Evolutionary conservation across 2,888 invertebrate species (phyloP).

Genomic region (Biston stratarius): DNA sequence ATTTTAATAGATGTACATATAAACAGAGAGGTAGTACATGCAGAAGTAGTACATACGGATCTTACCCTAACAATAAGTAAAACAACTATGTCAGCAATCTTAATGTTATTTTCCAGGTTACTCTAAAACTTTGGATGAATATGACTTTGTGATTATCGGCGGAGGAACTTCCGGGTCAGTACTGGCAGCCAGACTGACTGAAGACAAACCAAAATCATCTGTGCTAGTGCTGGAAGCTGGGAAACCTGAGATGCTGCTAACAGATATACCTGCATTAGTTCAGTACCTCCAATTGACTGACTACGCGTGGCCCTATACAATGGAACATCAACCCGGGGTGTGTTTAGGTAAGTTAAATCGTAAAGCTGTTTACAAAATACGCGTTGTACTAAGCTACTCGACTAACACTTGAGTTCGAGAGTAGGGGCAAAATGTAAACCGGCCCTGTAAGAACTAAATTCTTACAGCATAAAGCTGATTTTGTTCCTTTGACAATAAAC

Average conservation of each 20-base stretch:
- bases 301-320: conserved; percentile 88
- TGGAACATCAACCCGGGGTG: conserved; percentile 86
- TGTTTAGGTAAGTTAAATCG: conserved; percentile 74
- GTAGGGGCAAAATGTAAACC: too few species aligned
- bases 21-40: too few species aligned
- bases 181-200: conserved; percentile 89
- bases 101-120: conserved; percentile 56
- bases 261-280: conserved; percentile 86
- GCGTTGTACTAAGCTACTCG: too few species aligned
- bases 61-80: too few species aligned
- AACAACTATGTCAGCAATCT: neutral
- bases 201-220: conserved; percentile 82
- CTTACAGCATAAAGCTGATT: too few species aligned
- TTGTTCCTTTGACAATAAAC: too few species aligned
- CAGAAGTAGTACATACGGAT: too few species aligned
- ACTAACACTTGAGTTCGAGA: too few species aligned
- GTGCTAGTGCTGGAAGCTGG: conserved; percentile 89
- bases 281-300: conserved; percentile 86
- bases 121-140: conserved; percentile 73
- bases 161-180: conserved; percentile 91
- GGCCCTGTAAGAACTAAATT: too few species aligned
- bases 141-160: conserved; percentile 90
- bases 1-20: too few species aligned
- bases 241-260: conserved; percentile 78
- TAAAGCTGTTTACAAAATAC: neutral